phyloP scores from a whole-genome alignment of 2,797 vertebrate species.

The Rhynchonycteris naso region DNA sequence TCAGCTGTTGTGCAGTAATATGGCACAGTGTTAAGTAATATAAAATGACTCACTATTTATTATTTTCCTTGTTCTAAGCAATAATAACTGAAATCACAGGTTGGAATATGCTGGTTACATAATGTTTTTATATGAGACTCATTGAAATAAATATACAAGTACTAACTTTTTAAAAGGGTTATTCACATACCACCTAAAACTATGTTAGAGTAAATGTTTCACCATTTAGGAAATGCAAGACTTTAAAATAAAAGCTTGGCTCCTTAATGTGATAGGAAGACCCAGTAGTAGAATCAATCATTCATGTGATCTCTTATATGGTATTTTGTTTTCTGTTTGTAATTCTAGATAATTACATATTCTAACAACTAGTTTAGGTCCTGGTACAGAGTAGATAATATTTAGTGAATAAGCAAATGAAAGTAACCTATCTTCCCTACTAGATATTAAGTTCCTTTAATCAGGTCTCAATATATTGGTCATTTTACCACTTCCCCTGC shows the following conservation, averaged over 20 bases:
- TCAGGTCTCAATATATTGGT: not conserved
- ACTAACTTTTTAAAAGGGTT: not conserved
- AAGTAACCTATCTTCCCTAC: not conserved
- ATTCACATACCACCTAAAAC: not conserved
- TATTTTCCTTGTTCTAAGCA: conserved; percentile 33
- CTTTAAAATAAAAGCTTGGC: not conserved
- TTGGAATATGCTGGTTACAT: not conserved
- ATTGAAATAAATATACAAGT: conserved; percentile 6
- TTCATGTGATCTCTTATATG: not conserved
- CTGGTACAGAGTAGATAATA: not conserved
- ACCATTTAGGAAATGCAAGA: not conserved
- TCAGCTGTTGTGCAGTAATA: not conserved
- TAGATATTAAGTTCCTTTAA: conserved; percentile 37
- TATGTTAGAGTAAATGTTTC: not conserved
- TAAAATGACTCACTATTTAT: not conserved
- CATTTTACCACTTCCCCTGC: not conserved
- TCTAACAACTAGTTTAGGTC: conserved; percentile 30
- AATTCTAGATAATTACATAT: conserved; percentile 28
- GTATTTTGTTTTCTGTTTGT: not conserved
- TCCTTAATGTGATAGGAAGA: not conserved
- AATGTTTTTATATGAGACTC: not conserved
- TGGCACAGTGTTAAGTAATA: not conserved
- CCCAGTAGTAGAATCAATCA: not conserved
- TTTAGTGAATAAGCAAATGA: conserved; percentile 3
- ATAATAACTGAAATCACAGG: conserved; percentile 29